Evolutionary conservation across 2,797 vertebrate species (phyloP).

Genomic region (Zalophus californianus): DNA sequence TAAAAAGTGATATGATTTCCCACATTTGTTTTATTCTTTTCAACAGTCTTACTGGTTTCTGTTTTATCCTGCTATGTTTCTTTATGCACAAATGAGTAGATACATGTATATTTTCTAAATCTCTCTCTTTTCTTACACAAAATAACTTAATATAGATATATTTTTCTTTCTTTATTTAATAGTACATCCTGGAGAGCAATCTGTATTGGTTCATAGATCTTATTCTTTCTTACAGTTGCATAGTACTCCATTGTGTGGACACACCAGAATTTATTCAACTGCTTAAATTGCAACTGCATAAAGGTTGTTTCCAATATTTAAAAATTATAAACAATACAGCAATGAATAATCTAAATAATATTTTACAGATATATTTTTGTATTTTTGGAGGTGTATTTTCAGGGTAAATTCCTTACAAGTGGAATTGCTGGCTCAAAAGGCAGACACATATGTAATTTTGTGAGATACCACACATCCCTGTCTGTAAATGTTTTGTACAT

Average conservation of each 20-base stretch:
- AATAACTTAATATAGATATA: not conserved
- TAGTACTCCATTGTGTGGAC: not conserved
- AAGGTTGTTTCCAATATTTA: not conserved
- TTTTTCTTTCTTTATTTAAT: not conserved
- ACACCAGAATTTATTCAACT: not conserved
- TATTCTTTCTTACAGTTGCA: not conserved
- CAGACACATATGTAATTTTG: not conserved
- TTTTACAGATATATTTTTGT: not conserved
- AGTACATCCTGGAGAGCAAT: not conserved
- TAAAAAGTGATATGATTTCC: not conserved
- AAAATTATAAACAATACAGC: not conserved
- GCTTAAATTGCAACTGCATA: too few relatives aligned
- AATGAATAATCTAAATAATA: constrained; percentile 1
- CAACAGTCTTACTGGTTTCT: not conserved
- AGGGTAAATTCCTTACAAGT: constrained; percentile 15
- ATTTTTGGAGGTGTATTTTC: constrained; percentile 9
- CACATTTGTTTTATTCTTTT: constrained; percentile 1
- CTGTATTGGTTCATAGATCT: not conserved
- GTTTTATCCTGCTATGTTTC: not conserved
- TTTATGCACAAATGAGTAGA: not conserved
- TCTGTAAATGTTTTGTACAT: not conserved
- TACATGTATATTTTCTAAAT: not conserved
- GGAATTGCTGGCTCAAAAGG: not conserved
- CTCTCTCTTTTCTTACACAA: not conserved
- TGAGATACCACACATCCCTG: not conserved